Percentiles rank a stretch among this genome's conserved stretches.
phyloP scores from a whole-genome alignment of 2,888 invertebrate genomes.

The Dynastes grantii region DNA sequence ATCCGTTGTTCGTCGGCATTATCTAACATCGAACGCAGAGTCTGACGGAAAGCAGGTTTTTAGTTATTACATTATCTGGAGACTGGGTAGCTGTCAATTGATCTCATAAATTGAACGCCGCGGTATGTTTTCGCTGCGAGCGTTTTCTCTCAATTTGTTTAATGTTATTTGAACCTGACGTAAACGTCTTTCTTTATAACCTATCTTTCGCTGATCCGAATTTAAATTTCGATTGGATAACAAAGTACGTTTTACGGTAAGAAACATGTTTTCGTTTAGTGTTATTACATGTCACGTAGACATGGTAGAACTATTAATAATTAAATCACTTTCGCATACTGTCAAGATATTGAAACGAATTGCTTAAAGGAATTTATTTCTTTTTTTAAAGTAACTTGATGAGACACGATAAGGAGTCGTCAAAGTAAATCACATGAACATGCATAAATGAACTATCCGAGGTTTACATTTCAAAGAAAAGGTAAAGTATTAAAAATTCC shows the following conservation, averaged over 20 bases:
- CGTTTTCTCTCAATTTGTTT: conserved; percentile 32
- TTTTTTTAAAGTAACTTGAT: no score
- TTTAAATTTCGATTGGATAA: background rate
- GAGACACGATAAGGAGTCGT: no score
- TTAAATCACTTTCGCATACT: no score
- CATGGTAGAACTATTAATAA: no score
- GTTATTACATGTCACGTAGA: no score
- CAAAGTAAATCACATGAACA: no score
- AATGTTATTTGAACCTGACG: conserved; percentile 4
- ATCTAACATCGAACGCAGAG: conserved; percentile 41
- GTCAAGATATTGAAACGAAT: no score
- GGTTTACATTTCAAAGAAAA: no score
- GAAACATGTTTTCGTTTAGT: background rate
- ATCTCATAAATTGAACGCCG: conserved; percentile 30
- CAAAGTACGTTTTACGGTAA: background rate
- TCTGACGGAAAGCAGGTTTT: conserved; percentile 44
- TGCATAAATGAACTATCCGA: no score
- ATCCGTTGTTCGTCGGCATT: conserved; percentile 41
- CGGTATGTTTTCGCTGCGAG: conserved; percentile 3
- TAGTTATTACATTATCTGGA: conserved; percentile 45
- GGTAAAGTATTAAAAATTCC: no score
- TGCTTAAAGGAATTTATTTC: no score
- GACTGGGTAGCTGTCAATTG: conserved; percentile 41
- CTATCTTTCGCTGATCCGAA: background rate
- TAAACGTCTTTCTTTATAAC: conserved; percentile 15